Base-by-base conservation (phyloP, 1,140 invertebrate genomes). In the Fopius arisanus region DNA sequence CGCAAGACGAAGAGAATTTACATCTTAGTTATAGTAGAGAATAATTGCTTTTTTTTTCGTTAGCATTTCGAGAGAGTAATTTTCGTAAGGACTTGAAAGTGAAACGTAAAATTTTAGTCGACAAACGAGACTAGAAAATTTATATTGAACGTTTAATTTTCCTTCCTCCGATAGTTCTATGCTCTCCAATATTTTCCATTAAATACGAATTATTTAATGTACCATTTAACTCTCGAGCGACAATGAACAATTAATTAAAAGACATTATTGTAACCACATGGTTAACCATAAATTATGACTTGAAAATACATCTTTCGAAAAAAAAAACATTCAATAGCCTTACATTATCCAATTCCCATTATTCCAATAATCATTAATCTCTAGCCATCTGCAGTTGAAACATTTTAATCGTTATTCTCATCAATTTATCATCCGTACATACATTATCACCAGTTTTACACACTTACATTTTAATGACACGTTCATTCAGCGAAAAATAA, bases 1-100 rank as follows among this genome's bases (percentile, higher is more conserved):
- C 83, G 79, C 78, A 81, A 85, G 81, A 82, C 81, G 80, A 84
- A 80, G 77, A 83, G 76, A 59, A 81, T 79, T 76, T 82, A 83
- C 78, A 84, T 79, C 78, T 81, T 82, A 84, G 79, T 78, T 77
- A 81, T 74, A 78, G 69, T 80, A 75, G 73, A 82, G 77, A 78
- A 70, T 43, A 70, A 54, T 9, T 70, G 54, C 29, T 28, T 28
- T 70, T 16, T 7, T 70, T 31, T 70, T 70, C 26, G 26, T 51
- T 68, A 43, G 2, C 6, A 5, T 68, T 68, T 51, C 16, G 43
- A 21, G 21, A 43, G 37, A 51, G 16, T 23, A 48, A 9, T 33
- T 69, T 68, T 43, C 19, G 33, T 68, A 41, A 68, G 66, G 33
- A 28, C 40, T 68, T 68, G 21, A 43, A 68, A 16, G n/a, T 16